Evolutionary conservation across 2,888 invertebrate species (phyloP).

Genomic region (Tetragnatha montana): DNA sequence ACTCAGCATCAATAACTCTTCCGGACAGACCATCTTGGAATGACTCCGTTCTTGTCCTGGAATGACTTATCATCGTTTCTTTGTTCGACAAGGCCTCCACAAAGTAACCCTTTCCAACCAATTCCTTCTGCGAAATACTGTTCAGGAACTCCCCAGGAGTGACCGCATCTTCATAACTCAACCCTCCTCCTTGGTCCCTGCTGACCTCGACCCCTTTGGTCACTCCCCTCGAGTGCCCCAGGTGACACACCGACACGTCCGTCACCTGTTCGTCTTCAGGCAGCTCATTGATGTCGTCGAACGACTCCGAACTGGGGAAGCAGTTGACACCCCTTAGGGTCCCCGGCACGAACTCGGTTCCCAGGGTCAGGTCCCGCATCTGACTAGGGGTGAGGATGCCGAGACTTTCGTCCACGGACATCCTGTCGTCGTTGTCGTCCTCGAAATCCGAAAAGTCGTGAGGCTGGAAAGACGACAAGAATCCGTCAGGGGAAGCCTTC

Average conservation of each 20-base stretch:
- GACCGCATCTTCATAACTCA: slow-evolving; percentile 33
- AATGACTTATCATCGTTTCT: no score
- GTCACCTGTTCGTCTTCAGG: slow-evolving; percentile 69
- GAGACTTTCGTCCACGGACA: slow-evolving; percentile 88
- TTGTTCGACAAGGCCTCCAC: not conserved
- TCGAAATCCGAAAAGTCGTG: slow-evolving; percentile 51
- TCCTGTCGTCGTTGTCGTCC: slow-evolving; percentile 78
- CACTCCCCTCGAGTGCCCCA: slow-evolving; percentile 36
- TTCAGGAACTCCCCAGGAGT: slow-evolving; percentile 46
- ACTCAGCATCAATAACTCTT: no score
- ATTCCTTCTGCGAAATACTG: slow-evolving; percentile 56
- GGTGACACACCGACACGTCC: slow-evolving; percentile 55
- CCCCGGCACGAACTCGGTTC: slow-evolving; percentile 40
- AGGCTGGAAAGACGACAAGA: slow-evolving; percentile 29
- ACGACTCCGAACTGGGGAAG: slow-evolving; percentile 68
- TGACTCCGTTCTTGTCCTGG: no score
- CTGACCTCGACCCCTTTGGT: slow-evolving; percentile 31
- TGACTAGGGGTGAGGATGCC: slow-evolving; percentile 92
- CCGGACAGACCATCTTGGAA: no score
- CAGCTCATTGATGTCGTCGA: slow-evolving; percentile 69
- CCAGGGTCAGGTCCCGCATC: slow-evolving; percentile 85
- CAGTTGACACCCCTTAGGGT: slow-evolving; percentile 42
- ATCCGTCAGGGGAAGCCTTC: slow-evolving; percentile 17
- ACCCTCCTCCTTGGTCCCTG: slow-evolving; percentile 20
- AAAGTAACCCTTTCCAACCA: not conserved